phyloP scores from a whole-genome alignment of 2,888 invertebrate genomes.

The Fragum sueziense region DNA sequence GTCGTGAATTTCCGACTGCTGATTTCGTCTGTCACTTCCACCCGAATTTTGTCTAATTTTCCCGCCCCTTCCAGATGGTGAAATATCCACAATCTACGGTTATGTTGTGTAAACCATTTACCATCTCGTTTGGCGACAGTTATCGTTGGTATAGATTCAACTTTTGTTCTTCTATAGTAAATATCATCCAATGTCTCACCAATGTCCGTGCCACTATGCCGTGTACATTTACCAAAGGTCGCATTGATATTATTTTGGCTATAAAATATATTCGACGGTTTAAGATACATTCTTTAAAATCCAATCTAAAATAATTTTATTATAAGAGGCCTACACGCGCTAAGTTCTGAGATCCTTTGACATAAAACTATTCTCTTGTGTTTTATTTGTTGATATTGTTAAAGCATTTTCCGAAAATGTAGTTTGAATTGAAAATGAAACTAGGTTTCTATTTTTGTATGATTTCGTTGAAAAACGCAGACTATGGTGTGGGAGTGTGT shows the following conservation, averaged over 20 bases:
- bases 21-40: background rate
- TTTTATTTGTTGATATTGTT: too few relatives aligned
- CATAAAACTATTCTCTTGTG: too few relatives aligned
- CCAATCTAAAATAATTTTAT: too few relatives aligned
- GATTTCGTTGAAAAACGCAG: too few relatives aligned
- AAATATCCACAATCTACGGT: slow-evolving; percentile 14
- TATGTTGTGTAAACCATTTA: slow-evolving; percentile 4
- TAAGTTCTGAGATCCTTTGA: too few relatives aligned
- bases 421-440: too few relatives aligned
- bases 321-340: too few relatives aligned
- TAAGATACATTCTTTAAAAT: background rate
- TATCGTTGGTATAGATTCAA: background rate
- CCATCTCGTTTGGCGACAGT: slow-evolving; percentile 1
- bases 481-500: too few relatives aligned
- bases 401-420: too few relatives aligned
- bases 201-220: background rate
- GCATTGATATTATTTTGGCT: background rate
- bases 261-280: background rate
- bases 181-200: background rate
- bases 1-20: background rate
- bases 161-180: background rate
- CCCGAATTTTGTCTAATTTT: background rate
- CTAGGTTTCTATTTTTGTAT: too few relatives aligned
- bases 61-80: slow-evolving; percentile 10
- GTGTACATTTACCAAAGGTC: background rate